Base-by-base conservation (phyloP, 1,140 invertebrate species). In the Zelostemma sp. region DNA sequence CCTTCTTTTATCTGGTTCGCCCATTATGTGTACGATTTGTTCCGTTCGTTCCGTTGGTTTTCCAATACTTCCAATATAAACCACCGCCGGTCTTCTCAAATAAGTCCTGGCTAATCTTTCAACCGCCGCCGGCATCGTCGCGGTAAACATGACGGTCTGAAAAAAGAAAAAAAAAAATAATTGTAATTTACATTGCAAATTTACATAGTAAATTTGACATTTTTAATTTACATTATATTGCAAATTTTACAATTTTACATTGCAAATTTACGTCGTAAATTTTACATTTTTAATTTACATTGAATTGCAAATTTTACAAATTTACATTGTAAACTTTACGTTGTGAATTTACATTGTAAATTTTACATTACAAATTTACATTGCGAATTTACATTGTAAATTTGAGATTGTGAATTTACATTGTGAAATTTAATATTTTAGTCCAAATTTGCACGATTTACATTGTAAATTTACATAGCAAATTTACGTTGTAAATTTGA, bases 141-240 rank as follows among this genome's bases (percentile, higher is more conserved):
- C 98, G 38, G 98, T 99, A 86, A 99, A 99, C 98, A 99, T 99
- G 63, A 99, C 98, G 78, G 98, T 99, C 92, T 93, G 78, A 40
- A 38, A 46, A 31, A 54, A 35, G 3, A n/a, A 6, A 66, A 50
- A 65, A 38, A 57, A 33, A 55, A 43, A 35, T 47, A 19, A 50
- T 51, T 46, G 31, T 25, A n/a, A n/a, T n/a, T n/a, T n/a, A n/a
- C n/a, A n/a, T n/a, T n/a, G n/a, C n/a, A n/a, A n/a, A n/a, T n/a
- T n/a, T n/a, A n/a, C n/a, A n/a, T 8, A 4, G 8, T 4, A 28
- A 28, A 28, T 8, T 8, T 28, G 8, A 28, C 3, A 28, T 8
- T 28, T 28, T 28, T n/a, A 57, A 48, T 31, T 31, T 41, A 18
- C 55, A n/a, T n/a, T n/a, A n/a, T n/a, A 19, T 46, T 43, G 63